Evolutionary conservation across 2,797 vertebrate species (phyloP), one percentile per base, ranked within the genome.

Genomic region (Nyctibius grandis): DNA sequence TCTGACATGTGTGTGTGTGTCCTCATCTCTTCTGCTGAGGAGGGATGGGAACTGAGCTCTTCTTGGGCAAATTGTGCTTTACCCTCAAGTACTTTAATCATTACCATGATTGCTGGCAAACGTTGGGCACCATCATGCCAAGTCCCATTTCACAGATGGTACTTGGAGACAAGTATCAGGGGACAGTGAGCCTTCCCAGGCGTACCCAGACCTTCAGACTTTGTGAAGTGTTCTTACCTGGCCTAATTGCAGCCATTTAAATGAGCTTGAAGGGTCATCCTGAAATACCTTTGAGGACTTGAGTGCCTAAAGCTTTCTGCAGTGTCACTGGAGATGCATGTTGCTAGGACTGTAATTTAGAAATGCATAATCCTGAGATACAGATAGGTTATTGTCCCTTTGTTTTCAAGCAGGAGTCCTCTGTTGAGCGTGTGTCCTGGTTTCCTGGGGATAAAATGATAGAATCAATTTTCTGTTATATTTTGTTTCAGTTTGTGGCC

Each of bases 71-170:
- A 68, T 45, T 1, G 5, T 42, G 22, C 40, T n/a, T 54, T 31
- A 25, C 60, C 19, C 9, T 36, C 11, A 4, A 7, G 47, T 0
- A 0, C 54, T 61, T 67, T 48, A 31, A 6, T 59, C 7, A 3
- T 38, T 26, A 11, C 21, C 22, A 2, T 8, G 9, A 34, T 34
- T 31, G 15, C 50, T 21, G 54, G 48, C 31, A 67, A 48, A 50
- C 1, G 0, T 5, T 74, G 82, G 47, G 47, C 40, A 54, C 15
- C 8, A 1, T 28, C 42, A n/a, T 38, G 31, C 28, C 6, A 6
- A 17, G 4, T 68, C 8, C 9, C 7, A 5, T n/a, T 56, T 69
- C 34, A 42, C 28, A 29, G 42, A 1, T 29, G 26, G 19, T 48
- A 29, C 22, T 22, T 50, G 54, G 36, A 61, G 48, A 31, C n/a